Evolutionary conservation across 2,888 invertebrate species (phyloP).

Genomic region (Branchipolynoe longqiensis): DNA sequence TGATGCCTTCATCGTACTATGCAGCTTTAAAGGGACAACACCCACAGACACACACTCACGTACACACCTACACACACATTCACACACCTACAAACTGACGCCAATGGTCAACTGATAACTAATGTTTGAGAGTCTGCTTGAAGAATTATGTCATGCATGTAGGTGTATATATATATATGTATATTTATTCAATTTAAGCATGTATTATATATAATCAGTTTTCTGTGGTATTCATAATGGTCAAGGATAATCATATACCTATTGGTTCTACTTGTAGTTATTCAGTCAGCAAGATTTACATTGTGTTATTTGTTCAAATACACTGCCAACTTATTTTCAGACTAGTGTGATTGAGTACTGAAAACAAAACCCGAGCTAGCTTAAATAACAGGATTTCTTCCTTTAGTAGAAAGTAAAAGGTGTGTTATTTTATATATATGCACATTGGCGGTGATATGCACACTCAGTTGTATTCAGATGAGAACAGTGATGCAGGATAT

Average conservation of each 20-base stretch:
- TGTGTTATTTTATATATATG: background rate
- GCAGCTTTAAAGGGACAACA: too few species aligned
- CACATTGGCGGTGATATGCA: conserved; percentile 13
- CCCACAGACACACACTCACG: too few species aligned
- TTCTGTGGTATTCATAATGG: background rate
- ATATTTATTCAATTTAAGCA: background rate
- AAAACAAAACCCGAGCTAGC: background rate
- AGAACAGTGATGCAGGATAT: background rate
- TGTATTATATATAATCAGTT: background rate
- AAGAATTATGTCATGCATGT: too few species aligned
- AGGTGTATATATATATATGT: background rate
- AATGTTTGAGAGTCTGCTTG: background rate
- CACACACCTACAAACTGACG: too few species aligned
- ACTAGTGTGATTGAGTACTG: background rate
- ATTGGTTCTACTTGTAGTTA: background rate
- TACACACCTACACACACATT: too few species aligned
- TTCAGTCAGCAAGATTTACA: too few species aligned
- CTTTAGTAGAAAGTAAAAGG: background rate
- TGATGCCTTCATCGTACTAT: too few species aligned
- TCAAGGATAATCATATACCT: background rate
- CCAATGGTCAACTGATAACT: too few species aligned
- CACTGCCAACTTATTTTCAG: background rate
- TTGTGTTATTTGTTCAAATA: background rate
- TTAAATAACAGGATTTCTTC: background rate
- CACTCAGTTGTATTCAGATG: background rate